phyloP scores from a whole-genome alignment of 2,888 invertebrate species.

The Piscicola geometra region DNA sequence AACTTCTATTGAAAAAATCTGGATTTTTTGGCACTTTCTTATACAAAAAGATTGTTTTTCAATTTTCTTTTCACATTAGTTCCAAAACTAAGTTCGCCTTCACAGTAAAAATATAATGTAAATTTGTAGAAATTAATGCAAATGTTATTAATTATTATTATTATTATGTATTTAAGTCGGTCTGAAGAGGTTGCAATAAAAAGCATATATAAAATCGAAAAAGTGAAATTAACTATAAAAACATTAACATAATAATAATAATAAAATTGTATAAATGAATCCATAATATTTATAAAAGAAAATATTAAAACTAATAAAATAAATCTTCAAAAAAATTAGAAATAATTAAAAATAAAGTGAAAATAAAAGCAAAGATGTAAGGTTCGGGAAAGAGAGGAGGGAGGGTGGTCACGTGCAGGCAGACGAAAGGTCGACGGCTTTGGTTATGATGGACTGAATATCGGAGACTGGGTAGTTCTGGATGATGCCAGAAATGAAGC shows the following conservation, averaged over 20 bases:
- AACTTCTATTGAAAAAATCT: too few species aligned
- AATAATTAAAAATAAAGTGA: neutral
- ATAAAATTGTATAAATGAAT: too few species aligned
- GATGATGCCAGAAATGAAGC: slow-evolving; percentile 9
- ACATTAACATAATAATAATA: neutral
- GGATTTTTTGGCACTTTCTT: too few species aligned
- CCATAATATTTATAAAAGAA: neutral
- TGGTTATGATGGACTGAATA: slow-evolving; percentile 40
- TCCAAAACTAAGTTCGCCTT: too few species aligned
- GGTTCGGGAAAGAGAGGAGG: neutral
- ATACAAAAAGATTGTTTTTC: too few species aligned
- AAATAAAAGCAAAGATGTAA: neutral
- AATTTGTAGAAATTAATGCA: too few species aligned
- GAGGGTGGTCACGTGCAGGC: neutral
- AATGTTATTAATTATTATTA: too few species aligned
- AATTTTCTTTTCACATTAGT: too few species aligned
- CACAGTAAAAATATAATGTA: too few species aligned
- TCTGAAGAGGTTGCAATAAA: too few species aligned
- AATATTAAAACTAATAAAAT: neutral
- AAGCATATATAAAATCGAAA: neutral
- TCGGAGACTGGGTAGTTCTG: slow-evolving; percentile 43
- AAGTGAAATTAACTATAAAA: neutral
- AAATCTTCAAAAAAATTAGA: neutral
- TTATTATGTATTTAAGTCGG: too few species aligned
- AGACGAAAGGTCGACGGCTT: slow-evolving; percentile 41